Conservation (phyloP, 2,888 invertebrate species). For the Brenthis daphne region DNA sequence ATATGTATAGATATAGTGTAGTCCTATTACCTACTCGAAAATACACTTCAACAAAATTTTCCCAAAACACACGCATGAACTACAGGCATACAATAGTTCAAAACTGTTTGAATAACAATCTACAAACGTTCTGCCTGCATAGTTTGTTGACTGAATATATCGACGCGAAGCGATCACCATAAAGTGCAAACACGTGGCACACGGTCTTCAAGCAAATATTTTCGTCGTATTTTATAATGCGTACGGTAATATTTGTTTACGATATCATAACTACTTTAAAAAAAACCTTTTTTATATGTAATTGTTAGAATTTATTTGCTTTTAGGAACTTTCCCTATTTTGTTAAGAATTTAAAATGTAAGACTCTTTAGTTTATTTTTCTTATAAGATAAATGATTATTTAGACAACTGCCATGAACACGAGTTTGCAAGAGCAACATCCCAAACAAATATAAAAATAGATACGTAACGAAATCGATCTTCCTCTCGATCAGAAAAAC, state of each 20-base stretch:
- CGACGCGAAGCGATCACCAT: conserved; percentile 48
- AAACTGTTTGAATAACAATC: conserved; percentile 17
- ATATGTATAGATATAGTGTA: too few species aligned
- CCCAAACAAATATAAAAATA: conserved; percentile 20
- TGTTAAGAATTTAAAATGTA: background rate
- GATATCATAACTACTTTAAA: too few species aligned
- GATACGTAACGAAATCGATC: conserved; percentile 20
- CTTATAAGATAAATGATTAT: conserved; percentile 7
- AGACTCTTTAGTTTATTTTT: background rate
- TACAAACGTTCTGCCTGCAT: conserved; percentile 16
- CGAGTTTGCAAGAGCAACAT: conserved; percentile 10
- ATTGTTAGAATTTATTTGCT: too few species aligned
- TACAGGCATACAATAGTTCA: conserved; percentile 11
- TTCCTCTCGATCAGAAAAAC: conserved; percentile 24
- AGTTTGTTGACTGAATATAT: conserved; percentile 62
- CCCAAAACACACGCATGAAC: background rate
- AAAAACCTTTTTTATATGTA: too few species aligned
- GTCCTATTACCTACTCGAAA: too few species aligned
- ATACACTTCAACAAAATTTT: background rate
- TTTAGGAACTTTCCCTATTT: too few species aligned
- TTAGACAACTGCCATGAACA: conserved; percentile 24
- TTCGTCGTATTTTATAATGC: conserved; percentile 15
- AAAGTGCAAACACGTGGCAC: conserved; percentile 43
- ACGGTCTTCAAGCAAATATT: conserved; percentile 25
- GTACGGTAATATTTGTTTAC: background rate